These are phyloP conservation scores for Emys orbicularis DNA, from an alignment of 2,797 vertebrate genomes.

Conservation along the genomic window DNA sequence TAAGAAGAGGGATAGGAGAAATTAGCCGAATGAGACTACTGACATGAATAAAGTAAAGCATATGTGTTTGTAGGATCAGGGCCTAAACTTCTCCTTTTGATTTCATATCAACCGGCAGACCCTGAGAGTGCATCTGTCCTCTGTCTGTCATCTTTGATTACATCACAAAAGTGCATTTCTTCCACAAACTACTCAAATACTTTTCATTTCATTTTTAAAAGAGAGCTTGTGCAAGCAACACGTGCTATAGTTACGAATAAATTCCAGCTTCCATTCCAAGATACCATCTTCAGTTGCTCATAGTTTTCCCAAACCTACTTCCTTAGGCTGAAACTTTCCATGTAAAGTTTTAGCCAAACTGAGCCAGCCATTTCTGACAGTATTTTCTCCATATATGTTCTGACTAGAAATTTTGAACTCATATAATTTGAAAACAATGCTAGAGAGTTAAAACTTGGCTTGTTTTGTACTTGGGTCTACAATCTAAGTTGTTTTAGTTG, in stretches of 20 bases:
- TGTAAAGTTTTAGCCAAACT: background rate
- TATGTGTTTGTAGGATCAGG: background rate
- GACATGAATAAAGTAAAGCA: background rate
- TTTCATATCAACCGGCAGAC: background rate
- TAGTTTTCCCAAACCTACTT: background rate
- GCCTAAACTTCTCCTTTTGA: background rate
- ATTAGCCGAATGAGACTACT: background rate
- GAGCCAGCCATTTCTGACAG: constrained; percentile 15
- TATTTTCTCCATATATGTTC: background rate
- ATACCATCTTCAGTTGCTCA: background rate
- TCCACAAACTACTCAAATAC: background rate
- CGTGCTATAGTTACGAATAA: background rate
- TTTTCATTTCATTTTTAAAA: background rate
- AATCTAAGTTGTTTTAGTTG: background rate
- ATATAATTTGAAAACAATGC: background rate
- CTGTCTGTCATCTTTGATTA: background rate
- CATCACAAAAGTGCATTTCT: background rate
- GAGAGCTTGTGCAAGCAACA: background rate
- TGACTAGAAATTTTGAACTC: background rate
- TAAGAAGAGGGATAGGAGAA: background rate
- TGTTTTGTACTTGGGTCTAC: background rate
- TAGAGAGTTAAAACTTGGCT: background rate
- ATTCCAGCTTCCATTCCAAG: background rate
- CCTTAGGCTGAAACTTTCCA: background rate
- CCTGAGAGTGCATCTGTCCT: background rate